Conservation (phyloP, 2,113 vertebrate genomes). For the Vulpes vulpes region DNA sequence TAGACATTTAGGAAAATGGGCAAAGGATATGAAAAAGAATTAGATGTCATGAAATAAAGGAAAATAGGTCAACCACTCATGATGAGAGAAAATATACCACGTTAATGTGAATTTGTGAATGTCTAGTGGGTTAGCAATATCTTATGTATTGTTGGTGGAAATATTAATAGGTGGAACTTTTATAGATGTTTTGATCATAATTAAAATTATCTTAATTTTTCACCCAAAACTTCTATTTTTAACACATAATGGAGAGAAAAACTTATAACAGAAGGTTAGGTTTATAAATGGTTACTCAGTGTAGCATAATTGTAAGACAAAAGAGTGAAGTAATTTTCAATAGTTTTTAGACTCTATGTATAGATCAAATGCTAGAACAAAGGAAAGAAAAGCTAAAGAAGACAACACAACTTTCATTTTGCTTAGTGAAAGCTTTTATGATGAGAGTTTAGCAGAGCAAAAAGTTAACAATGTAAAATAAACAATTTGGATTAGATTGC, state of each 20-base stretch:
- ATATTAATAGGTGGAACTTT: not conserved
- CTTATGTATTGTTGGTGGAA: not conserved
- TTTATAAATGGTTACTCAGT: not conserved
- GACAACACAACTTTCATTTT: not conserved
- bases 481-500: not conserved
- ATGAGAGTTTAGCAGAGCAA: not conserved
- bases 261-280: not conserved
- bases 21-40: not conserved
- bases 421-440: conserved; percentile 11
- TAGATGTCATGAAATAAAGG: not conserved
- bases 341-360: not conserved
- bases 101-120: not conserved
- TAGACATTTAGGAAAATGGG: not conserved
- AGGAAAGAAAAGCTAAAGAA: not conserved
- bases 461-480: not conserved
- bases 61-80: not conserved
- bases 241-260: not conserved
- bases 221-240: not conserved
- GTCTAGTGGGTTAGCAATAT: not conserved
- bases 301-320: not conserved
- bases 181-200: not conserved
- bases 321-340: not conserved
- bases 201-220: conserved; percentile 15
- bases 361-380: not conserved
- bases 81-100: not conserved